phyloP scores from a whole-genome alignment of 35 echinoderm and acorn worm species.

The Hemicentrotus pulcherrimus region DNA sequence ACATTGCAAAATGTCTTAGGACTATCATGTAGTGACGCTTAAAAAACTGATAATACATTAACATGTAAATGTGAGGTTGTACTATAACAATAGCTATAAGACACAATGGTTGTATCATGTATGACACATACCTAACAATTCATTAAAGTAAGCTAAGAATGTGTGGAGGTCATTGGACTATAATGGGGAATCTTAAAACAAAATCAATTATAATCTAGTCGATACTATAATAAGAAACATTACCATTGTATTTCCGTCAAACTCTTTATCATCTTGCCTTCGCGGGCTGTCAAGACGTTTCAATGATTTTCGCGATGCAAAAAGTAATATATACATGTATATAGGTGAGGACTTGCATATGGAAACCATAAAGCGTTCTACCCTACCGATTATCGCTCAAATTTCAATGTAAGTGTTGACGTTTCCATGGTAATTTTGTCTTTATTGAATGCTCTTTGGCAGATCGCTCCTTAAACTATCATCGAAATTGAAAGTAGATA shows the following conservation, averaged over 20 bases:
- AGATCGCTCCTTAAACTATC: neutral
- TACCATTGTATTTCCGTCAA: neutral
- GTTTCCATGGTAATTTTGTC: neutral
- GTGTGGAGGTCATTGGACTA: neutral
- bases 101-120: neutral
- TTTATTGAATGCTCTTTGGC: neutral
- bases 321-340: neutral
- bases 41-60: neutral
- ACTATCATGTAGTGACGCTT: neutral
- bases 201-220: neutral
- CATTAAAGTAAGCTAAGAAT: neutral
- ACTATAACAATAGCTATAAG: neutral
- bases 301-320: neutral
- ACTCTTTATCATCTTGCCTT: neutral
- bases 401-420: neutral
- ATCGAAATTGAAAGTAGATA: constrained; percentile 4
- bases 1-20: no score
- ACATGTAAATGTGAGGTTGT: constrained; percentile 1
- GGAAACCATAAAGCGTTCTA: neutral
- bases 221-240: neutral
- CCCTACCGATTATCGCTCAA: neutral
- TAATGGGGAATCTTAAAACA: neutral
- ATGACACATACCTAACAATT: neutral
- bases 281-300: neutral
- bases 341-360: neutral